phyloP scores from a whole-genome alignment of 2,113 vertebrate species.

The Gulo gulo region DNA sequence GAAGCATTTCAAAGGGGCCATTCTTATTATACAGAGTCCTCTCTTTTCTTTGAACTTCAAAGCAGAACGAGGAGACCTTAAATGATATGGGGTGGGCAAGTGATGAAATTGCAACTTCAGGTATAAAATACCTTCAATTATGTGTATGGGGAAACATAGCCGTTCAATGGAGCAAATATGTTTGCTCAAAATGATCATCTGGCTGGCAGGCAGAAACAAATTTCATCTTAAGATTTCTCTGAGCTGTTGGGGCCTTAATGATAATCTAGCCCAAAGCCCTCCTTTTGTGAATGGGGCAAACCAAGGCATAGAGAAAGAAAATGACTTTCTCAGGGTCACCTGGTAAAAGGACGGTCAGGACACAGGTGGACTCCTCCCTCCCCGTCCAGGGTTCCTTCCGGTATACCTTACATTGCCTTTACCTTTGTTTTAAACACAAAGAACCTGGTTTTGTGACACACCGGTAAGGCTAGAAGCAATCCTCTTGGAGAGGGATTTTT shows the following conservation, averaged over 20 bases:
- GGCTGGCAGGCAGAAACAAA: conserved; percentile 42
- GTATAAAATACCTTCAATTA: conserved; percentile 67
- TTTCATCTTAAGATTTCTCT: conserved; percentile 53
- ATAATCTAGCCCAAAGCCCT: not conserved
- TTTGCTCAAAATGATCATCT: conserved; percentile 36
- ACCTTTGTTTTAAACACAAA: conserved; percentile 64
- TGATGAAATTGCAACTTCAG: conserved; percentile 65
- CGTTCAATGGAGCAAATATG: not conserved
- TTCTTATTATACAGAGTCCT: conserved; percentile 78
- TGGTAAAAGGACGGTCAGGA: not conserved
- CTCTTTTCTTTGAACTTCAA: conserved; percentile 84
- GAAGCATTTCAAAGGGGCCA: conserved; percentile 80
- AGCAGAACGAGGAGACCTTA: conserved; percentile 76
- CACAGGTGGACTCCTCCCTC: not conserved
- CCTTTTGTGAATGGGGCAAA: conserved; percentile 55
- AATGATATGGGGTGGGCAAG: conserved; percentile 79
- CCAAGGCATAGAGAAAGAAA: conserved; percentile 41
- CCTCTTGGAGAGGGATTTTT: conserved; percentile 18
- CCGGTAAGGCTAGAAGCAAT: conserved; percentile 28
- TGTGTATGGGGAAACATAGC: conserved; percentile 25
- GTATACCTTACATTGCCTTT: not conserved
- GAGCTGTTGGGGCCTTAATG: conserved; percentile 4
- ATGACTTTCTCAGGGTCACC: not conserved
- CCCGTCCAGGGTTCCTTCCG: not conserved
- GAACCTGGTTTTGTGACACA: conserved; percentile 37